A percentile compares a stretch with the other conserved stretches of the same genome.
Conservation (phyloP, 2,888 invertebrate species). For the Iselma pallidipennis region DNA sequence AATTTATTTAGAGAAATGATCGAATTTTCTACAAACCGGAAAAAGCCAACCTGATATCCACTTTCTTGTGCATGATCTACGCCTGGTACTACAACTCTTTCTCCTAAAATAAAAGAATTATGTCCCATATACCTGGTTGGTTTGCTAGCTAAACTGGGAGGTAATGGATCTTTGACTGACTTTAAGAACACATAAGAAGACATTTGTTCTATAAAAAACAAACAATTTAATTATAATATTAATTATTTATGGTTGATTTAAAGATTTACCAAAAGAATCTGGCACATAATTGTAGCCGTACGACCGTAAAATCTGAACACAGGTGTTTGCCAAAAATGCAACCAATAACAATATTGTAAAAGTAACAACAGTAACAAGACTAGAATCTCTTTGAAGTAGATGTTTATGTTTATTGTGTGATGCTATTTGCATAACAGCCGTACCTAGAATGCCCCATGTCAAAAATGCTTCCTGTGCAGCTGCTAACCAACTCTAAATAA, state of each 20-base stretch:
- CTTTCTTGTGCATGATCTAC: constrained; percentile 64
- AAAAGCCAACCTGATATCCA: constrained; percentile 68
- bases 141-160: constrained; percentile 63
- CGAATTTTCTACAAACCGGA: neutral
- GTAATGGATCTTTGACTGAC: constrained; percentile 64
- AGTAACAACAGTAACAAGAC: constrained; percentile 71
- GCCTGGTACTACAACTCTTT: constrained; percentile 66
- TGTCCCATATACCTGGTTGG: constrained; percentile 72
- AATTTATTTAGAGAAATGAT: neutral
- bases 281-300: constrained; percentile 77
- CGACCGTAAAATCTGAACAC: constrained; percentile 75
- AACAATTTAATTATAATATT: neutral
- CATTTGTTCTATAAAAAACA: constrained; percentile 64
- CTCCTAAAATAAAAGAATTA: constrained; percentile 72
- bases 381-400: constrained; percentile 65
- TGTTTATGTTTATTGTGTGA: constrained; percentile 75
- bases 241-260: neutral
- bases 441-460: constrained; percentile 84
- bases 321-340: constrained; percentile 81
- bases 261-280: constrained; percentile 79
- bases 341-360: constrained; percentile 74
- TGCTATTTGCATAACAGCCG: constrained; percentile 78
- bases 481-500: constrained; percentile 79
- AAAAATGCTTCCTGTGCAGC: constrained; percentile 88
- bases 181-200: constrained; percentile 74